Evolutionary conservation across 2,113 vertebrate genomes (phyloP).

Genomic region (Triplophysa siluroides): DNA sequence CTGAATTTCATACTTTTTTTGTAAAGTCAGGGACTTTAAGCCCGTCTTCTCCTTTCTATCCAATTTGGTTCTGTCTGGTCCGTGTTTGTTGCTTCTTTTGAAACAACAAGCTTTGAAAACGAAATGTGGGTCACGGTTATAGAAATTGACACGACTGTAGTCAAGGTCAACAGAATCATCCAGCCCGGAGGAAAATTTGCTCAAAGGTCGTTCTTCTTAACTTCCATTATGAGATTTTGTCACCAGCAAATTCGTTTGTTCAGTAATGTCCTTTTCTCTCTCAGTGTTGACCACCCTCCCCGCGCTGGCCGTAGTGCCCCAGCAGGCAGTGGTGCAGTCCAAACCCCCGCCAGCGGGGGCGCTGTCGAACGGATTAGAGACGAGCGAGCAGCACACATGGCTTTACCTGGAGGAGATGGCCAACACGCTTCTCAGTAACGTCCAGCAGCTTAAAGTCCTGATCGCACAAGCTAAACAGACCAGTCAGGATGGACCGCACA

Average conservation of each 20-base stretch:
- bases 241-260: too few relatives aligned
- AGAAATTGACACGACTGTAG: background rate
- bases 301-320: slow-evolving; percentile 82
- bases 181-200: too few relatives aligned
- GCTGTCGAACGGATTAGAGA: slow-evolving; percentile 79
- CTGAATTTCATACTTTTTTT: too few relatives aligned
- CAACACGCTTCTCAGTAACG: slow-evolving; percentile 85
- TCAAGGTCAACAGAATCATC: background rate
- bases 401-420: slow-evolving; percentile 91
- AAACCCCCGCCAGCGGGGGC: slow-evolving; percentile 69
- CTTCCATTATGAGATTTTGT: background rate
- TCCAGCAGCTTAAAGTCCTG: slow-evolving; percentile 90
- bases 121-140: slow-evolving; percentile 30
- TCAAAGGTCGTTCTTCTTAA: too few relatives aligned
- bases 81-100: background rate
- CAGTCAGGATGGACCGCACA: slow-evolving; percentile 65
- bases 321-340: slow-evolving; percentile 73
- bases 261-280: background rate
- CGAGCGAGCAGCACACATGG: slow-evolving; percentile 84
- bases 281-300: slow-evolving; percentile 87
- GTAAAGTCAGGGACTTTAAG: too few relatives aligned
- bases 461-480: slow-evolving; percentile 90
- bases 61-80: background rate
- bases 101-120: background rate
- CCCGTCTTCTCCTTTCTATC: too few relatives aligned